Conservation (phyloP, 2,888 invertebrate species). For the Cerceris ruficornis region DNA sequence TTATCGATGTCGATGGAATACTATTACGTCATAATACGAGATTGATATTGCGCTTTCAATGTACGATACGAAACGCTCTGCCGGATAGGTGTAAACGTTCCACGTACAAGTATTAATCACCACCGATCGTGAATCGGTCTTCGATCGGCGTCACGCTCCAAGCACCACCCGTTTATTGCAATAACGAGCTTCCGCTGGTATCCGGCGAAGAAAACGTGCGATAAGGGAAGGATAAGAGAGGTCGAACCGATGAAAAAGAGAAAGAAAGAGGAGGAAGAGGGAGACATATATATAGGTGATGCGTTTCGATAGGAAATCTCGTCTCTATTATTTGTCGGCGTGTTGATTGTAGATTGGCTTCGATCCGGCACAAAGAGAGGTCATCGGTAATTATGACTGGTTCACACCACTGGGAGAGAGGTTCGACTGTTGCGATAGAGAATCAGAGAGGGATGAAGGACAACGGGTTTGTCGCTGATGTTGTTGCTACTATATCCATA, state of each 20-base stretch:
- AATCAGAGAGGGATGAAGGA: slow-evolving; percentile 1
- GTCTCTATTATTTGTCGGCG: slow-evolving; percentile 64
- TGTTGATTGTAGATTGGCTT: slow-evolving; percentile 74
- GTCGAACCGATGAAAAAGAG: slow-evolving; percentile 1
- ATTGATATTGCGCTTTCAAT: slow-evolving; percentile 24
- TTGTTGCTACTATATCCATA: slow-evolving; percentile 13
- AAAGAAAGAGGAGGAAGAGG: background rate
- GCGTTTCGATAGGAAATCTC: slow-evolving; percentile 54
- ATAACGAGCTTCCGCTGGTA: slow-evolving; percentile 37
- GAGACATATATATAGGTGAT: slow-evolving; percentile 14
- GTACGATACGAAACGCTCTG: slow-evolving; percentile 4
- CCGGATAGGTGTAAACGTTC: slow-evolving; percentile 3
- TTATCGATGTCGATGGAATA: slow-evolving; percentile 51
- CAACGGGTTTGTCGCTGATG: slow-evolving; percentile 14
- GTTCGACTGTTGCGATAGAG: background rate
- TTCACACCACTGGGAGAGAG: background rate
- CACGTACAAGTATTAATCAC: slow-evolving; percentile 46
- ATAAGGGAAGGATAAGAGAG: slow-evolving; percentile 3
- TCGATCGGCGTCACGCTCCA: slow-evolving; percentile 50
- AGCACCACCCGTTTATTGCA: slow-evolving; percentile 30
- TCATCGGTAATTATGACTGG: slow-evolving; percentile 67
- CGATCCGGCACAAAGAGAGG: slow-evolving; percentile 65
- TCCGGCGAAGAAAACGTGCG: slow-evolving; percentile 14
- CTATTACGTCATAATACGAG: slow-evolving; percentile 19
- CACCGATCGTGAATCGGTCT: slow-evolving; percentile 49